Evolutionary conservation across 2,888 invertebrate genomes (phyloP).

Genomic region (Phortica magna): DNA sequence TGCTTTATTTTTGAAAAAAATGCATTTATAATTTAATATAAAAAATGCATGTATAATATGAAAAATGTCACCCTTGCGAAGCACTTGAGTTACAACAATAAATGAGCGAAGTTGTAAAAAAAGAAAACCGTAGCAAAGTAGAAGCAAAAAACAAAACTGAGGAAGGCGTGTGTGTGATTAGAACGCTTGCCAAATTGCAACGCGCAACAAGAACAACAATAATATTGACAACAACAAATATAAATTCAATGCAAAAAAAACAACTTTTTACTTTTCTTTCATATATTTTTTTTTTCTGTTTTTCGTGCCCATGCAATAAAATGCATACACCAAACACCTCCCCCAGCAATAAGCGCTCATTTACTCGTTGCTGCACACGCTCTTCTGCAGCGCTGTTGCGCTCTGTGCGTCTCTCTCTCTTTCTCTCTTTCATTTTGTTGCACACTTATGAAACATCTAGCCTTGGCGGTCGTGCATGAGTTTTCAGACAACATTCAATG

Average conservation of each 20-base stretch:
- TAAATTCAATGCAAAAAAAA: neutral
- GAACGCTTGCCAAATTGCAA: neutral
- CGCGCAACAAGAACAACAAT: neutral
- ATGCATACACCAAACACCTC: neutral
- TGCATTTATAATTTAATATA: too few relatives aligned
- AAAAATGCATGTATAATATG: too few relatives aligned
- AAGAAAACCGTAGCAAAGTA: too few relatives aligned
- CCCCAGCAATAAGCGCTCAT: too few relatives aligned
- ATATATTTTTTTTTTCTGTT: neutral
- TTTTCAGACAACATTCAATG: conserved; percentile 57
- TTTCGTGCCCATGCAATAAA: neutral
- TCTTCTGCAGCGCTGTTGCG: neutral
- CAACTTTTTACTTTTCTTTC: neutral
- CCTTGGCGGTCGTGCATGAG: conserved; percentile 62
- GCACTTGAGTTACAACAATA: too few relatives aligned
- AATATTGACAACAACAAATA: too few relatives aligned
- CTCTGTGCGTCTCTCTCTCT: neutral
- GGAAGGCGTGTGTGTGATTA: too few relatives aligned
- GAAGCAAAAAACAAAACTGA: too few relatives aligned
- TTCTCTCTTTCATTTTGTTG: neutral
- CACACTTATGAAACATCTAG: neutral
- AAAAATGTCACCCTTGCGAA: too few relatives aligned
- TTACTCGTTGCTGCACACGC: too few relatives aligned
- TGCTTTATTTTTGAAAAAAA: too few relatives aligned
- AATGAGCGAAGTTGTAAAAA: too few relatives aligned